Percentiles rank a stretch among this genome's conserved stretches.
Evolutionary conservation across 2,113 vertebrate genomes (phyloP).

Genomic region (Pteropus alecto): DNA sequence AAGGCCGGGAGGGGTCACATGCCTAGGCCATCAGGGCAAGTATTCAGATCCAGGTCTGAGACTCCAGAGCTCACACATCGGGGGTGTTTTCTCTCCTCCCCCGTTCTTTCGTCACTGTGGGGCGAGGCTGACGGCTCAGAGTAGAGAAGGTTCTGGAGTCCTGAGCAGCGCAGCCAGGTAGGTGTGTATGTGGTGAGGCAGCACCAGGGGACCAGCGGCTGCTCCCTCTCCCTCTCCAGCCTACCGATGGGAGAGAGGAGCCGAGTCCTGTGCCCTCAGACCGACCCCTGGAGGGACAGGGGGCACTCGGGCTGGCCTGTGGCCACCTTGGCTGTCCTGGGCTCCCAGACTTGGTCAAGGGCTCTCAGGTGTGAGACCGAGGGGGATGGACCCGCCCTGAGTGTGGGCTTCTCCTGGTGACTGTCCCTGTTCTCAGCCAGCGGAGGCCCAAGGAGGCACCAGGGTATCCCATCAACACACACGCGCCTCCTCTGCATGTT

Average conservation of each 20-base stretch:
- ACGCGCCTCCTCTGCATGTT: too few relatives aligned
- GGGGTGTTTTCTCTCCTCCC: too few relatives aligned
- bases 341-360: background rate
- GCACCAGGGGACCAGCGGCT: background rate
- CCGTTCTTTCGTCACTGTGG: background rate
- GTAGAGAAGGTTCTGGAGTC: background rate
- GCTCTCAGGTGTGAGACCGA: background rate
- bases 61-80: background rate
- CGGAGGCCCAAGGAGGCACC: background rate
- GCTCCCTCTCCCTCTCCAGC: background rate
- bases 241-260: background rate
- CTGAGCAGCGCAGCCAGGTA: background rate
- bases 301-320: background rate
- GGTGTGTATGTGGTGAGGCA: background rate
- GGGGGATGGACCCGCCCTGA: background rate
- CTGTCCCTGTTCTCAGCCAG: background rate
- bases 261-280: background rate
- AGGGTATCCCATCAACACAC: rapidly evolving
- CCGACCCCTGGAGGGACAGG: too few relatives aligned
- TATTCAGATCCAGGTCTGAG: background rate
- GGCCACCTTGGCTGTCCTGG: background rate
- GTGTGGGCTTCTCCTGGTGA: background rate
- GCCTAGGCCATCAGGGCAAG: background rate
- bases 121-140: background rate
- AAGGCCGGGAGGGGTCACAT: rapidly evolving